These are phyloP conservation scores for Sthenelais limicola DNA, from an alignment of 2,888 invertebrate genomes.

Conservation along the genomic window DNA sequence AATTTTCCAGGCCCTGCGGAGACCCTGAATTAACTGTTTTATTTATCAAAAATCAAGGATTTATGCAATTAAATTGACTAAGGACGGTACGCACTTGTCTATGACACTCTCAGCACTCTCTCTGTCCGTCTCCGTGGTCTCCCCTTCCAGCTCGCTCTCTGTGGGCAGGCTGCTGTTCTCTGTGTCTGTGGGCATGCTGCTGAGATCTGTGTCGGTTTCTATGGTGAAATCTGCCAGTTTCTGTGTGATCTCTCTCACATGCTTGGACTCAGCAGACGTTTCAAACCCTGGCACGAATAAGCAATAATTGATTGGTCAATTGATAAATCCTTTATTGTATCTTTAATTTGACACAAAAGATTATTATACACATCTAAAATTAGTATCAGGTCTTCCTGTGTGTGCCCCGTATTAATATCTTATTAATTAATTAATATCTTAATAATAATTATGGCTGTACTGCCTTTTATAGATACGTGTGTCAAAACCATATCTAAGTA, in stretches of 20 bases:
- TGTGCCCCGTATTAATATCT: too few relatives aligned
- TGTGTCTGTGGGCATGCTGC: slow-evolving; percentile 64
- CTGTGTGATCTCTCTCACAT: slow-evolving; percentile 69
- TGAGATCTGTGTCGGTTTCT: slow-evolving; percentile 71
- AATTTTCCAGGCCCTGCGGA: neutral
- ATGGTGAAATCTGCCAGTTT: slow-evolving; percentile 71
- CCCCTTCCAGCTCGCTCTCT: slow-evolving; percentile 54
- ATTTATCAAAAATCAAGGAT: neutral
- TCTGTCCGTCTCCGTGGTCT: slow-evolving; percentile 50
- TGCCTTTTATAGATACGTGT: too few relatives aligned
- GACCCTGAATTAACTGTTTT: neutral
- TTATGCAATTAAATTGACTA: too few relatives aligned
- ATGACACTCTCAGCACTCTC: slow-evolving; percentile 51
- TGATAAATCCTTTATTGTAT: too few relatives aligned
- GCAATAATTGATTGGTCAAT: too few relatives aligned
- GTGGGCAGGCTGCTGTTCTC: slow-evolving; percentile 50
- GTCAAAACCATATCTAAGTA: too few relatives aligned
- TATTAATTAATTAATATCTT: too few relatives aligned
- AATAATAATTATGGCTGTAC: too few relatives aligned
- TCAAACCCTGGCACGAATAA: slow-evolving; percentile 57
- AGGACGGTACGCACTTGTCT: slow-evolving; percentile 51
- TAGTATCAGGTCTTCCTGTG: too few relatives aligned
- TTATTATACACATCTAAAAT: too few relatives aligned
- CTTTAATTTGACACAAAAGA: too few relatives aligned
- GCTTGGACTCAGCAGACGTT: slow-evolving; percentile 59